Percentiles rank a stretch among this genome's conserved stretches.
These are phyloP conservation scores for Brachyhypopomus occidentalis DNA, from an alignment of 2,113 vertebrate species.

Conservation along the genomic window DNA sequence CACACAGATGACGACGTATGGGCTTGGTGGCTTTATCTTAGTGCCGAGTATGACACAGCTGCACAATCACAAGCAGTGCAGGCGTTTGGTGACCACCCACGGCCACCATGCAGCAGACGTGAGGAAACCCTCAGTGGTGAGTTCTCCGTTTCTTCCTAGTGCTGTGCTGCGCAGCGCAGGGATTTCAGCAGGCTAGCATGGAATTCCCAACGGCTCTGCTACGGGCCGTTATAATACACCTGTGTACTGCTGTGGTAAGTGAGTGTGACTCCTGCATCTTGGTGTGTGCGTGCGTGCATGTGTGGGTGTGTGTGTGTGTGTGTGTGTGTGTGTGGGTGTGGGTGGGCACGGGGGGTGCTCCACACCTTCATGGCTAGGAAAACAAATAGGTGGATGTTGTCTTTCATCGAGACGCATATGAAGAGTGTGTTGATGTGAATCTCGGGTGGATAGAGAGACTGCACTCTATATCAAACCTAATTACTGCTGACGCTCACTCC, in stretches of 20 bases:
- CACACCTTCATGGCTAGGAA: slow-evolving; percentile 9
- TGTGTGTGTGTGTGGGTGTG: neutral
- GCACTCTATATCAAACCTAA: slow-evolving; percentile 22
- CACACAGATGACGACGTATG: slow-evolving; percentile 35
- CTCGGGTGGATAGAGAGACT: slow-evolving; percentile 8
- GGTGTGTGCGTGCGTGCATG: neutral
- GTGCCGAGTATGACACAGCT: slow-evolving; percentile 29
- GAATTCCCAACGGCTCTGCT: no score
- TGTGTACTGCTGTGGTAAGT: neutral
- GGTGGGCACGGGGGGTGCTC: neutral
- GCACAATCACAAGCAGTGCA: no score
- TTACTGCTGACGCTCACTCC: slow-evolving; percentile 16
- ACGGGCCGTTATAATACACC: neutral
- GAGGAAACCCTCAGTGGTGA: no score
- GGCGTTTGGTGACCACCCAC: slow-evolving; percentile 31
- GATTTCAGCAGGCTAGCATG: no score
- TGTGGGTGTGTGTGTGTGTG: neutral
- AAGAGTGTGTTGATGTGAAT: neutral
- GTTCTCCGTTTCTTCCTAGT: no score
- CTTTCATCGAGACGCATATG: slow-evolving; percentile 26
- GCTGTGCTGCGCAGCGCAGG: no score
- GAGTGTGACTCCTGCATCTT: neutral
- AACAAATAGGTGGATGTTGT: slow-evolving; percentile 29
- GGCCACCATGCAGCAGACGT: neutral
- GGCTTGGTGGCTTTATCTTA: slow-evolving; percentile 39